These are phyloP conservation scores for Pogonophryne albipinna DNA, from an alignment of 2,797 vertebrate species.

Conservation along the genomic window DNA sequence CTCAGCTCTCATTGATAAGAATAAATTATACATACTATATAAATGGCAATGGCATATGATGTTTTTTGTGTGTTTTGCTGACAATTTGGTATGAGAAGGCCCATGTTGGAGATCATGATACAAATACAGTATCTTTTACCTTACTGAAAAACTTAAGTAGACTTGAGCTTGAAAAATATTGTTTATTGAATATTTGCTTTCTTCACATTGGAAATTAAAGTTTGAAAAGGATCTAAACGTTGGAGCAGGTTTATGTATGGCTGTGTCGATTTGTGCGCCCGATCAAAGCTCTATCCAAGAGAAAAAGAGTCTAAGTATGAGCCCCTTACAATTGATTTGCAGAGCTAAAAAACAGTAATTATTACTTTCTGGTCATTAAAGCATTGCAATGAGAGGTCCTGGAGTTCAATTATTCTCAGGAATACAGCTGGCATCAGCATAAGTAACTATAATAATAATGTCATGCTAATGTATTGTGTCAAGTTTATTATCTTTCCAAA, in stretches of 20 bases:
- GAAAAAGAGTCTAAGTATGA: neutral
- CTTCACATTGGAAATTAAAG: too few relatives aligned
- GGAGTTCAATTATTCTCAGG: neutral
- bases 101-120: neutral
- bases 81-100: too few relatives aligned
- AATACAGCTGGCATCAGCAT: slow-evolving; percentile 4
- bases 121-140: neutral
- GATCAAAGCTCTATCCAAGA: neutral
- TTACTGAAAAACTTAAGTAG: neutral
- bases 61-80: too few relatives aligned
- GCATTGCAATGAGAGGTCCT: neutral
- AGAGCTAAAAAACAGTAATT: neutral
- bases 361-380: neutral
- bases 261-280: too few relatives aligned
- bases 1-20: too few relatives aligned
- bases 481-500: slow-evolving; percentile 21
- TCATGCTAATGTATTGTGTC: slow-evolving; percentile 24
- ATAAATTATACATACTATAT: too few relatives aligned
- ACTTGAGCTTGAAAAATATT: neutral
- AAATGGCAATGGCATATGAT: too few relatives aligned
- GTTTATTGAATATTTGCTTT: too few relatives aligned
- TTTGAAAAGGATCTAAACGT: too few relatives aligned
- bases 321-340: neutral
- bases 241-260: too few relatives aligned
- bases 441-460: neutral